phyloP scores from a whole-genome alignment of 35 echinoderm and acorn worm genomes.

The Amphiura filiformis region DNA sequence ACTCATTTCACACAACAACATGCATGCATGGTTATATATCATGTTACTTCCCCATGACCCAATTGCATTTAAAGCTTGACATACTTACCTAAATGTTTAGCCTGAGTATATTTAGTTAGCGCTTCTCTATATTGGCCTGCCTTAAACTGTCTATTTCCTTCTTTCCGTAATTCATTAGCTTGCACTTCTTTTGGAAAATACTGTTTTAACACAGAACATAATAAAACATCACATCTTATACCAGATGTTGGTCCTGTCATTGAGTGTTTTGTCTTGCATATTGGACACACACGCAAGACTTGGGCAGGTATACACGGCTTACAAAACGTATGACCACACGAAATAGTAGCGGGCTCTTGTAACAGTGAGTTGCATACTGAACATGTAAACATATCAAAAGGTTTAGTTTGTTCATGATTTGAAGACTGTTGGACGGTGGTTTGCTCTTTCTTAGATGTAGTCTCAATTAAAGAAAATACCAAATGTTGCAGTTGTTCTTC shows the following conservation, averaged over 20 bases:
- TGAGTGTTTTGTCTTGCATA: background rate
- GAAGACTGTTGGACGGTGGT: background rate
- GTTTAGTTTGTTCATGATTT: background rate
- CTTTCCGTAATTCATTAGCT: background rate
- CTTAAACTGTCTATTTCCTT: background rate
- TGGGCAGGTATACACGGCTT: slow-evolving; percentile 30
- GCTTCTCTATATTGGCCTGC: background rate
- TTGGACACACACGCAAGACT: background rate
- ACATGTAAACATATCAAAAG: background rate
- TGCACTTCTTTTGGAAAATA: slow-evolving; percentile 6
- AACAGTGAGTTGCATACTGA: slow-evolving; percentile 26
- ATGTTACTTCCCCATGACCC: too few species aligned
- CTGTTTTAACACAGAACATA: background rate
- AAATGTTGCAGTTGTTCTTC: background rate
- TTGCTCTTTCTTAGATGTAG: background rate
- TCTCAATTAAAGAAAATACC: background rate
- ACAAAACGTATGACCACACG: slow-evolving; percentile 95
- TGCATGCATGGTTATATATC: too few species aligned
- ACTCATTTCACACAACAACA: too few species aligned
- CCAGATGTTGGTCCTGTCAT: background rate
- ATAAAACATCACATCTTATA: background rate
- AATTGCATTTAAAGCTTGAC: too few species aligned
- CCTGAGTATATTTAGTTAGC: background rate
- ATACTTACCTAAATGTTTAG: background rate
- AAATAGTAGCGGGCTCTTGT: slow-evolving; percentile 73